Percentiles rank a stretch among this genome's conserved stretches.
Conservation (phyloP, 2,888 invertebrate genomes). For the Nephrotoma appendiculata region DNA sequence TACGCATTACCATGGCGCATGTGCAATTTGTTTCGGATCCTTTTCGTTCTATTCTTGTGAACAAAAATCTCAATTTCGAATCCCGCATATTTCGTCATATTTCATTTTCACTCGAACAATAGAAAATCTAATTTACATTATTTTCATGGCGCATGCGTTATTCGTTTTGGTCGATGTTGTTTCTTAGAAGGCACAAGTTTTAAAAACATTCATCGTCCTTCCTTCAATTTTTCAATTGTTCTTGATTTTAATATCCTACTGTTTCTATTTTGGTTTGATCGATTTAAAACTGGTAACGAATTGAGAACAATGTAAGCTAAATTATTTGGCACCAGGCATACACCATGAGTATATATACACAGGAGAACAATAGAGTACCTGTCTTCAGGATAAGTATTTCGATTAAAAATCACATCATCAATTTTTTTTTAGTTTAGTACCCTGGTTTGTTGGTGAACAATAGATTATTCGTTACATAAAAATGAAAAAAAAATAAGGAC, state of each 20-base stretch:
- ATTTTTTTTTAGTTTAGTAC: background rate
- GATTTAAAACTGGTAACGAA: background rate
- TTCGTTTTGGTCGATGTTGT: background rate
- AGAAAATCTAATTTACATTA: background rate
- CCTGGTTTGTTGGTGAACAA: background rate
- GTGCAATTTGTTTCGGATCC: background rate
- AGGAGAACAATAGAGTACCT: background rate
- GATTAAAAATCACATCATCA: background rate
- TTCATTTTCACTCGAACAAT: background rate
- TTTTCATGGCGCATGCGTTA: background rate
- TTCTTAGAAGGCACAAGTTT: background rate
- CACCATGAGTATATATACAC: background rate
- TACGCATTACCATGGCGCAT: background rate
- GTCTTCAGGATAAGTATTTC: background rate
- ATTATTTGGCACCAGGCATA: background rate
- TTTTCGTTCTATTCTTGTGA: background rate
- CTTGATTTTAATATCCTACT: background rate
- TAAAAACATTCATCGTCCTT: background rate
- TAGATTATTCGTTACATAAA: background rate
- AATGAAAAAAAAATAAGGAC: background rate
- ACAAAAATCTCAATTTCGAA: no score
- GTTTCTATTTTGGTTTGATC: background rate
- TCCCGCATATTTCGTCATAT: background rate
- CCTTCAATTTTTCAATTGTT: background rate
- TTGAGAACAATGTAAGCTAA: background rate